Percentiles rank a stretch among this genome's conserved stretches.
These are phyloP conservation scores for Morpho helenor DNA, from an alignment of 2,888 invertebrate species.

Conservation along the genomic window DNA sequence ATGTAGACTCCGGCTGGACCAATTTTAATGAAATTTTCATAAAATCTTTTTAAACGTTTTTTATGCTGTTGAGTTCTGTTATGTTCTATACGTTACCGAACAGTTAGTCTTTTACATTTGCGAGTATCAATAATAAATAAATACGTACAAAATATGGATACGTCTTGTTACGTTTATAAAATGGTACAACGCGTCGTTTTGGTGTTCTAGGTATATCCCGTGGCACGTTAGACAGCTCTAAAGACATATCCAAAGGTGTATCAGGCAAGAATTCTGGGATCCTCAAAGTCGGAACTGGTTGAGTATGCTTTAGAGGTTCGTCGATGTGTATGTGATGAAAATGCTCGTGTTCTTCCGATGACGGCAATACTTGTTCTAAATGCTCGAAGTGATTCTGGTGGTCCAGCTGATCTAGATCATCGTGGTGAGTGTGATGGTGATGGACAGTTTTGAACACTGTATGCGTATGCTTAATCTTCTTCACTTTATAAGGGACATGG, in stretches of 20 bases:
- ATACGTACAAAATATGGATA: constrained; percentile 15
- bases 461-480: constrained; percentile 85
- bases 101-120: no score
- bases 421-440: constrained; percentile 69
- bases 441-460: constrained; percentile 85
- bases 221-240: constrained; percentile 45
- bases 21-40: no score
- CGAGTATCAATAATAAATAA: not conserved
- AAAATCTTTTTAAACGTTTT: no score
- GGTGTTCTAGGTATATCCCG: constrained; percentile 44
- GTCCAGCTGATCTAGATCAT: constrained; percentile 47
- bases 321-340: constrained; percentile 71
- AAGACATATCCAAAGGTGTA: constrained; percentile 45
- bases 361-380: constrained; percentile 40
- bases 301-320: constrained; percentile 51
- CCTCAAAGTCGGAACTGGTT: constrained; percentile 53
- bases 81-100: no score
- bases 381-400: constrained; percentile 30
- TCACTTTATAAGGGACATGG: constrained; percentile 83
- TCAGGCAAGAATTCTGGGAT: constrained; percentile 70
- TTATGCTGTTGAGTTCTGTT: no score
- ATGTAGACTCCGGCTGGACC: no score
- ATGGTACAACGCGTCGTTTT: constrained; percentile 45
- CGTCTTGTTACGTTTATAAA: constrained; percentile 38
- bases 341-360: constrained; percentile 67